Evolutionary conservation across 2,113 vertebrate species (phyloP).

Genomic region (Ceyx melanurus): DNA sequence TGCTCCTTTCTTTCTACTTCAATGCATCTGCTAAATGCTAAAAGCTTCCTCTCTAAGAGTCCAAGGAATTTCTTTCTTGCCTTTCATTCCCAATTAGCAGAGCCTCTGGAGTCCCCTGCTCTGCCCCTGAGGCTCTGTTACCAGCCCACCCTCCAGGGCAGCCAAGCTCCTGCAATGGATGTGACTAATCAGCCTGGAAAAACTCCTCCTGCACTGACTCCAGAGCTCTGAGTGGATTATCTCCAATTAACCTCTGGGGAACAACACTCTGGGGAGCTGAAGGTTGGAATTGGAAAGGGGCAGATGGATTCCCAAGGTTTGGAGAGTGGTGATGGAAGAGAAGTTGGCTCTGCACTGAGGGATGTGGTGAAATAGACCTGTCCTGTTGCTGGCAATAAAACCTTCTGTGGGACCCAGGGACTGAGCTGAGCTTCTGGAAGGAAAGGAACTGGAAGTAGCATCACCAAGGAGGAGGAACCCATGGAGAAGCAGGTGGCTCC

Average conservation of each 20-base stretch:
- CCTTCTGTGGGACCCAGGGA: not conserved
- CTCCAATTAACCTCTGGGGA: constrained; percentile 28
- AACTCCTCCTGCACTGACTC: not conserved
- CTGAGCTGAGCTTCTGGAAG: not conserved
- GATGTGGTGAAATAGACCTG: not conserved
- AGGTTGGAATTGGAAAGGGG: not conserved
- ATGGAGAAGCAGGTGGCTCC: not conserved
- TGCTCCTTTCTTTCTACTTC: not conserved
- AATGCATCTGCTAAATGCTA: not conserved
- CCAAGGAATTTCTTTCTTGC: constrained; percentile 27
- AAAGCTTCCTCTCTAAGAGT: constrained; percentile 31
- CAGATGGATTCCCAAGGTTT: not conserved
- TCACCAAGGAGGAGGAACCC: accelerated
- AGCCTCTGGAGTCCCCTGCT: constrained; percentile 9
- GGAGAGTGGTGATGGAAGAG: not conserved
- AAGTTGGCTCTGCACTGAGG: not conserved
- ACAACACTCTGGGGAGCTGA: constrained; percentile 7
- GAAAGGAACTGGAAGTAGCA: not conserved
- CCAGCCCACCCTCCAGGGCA: not conserved
- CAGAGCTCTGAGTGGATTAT: constrained; percentile 58
- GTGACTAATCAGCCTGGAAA: constrained; percentile 23
- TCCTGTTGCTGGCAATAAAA: too few relatives aligned
- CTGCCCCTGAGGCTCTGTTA: constrained; percentile 38
- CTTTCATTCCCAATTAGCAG: constrained; percentile 65
- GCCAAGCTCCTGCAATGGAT: constrained; percentile 47